phyloP scores from a whole-genome alignment of 2,888 invertebrate genomes.

The Xestia rhomboidea region DNA sequence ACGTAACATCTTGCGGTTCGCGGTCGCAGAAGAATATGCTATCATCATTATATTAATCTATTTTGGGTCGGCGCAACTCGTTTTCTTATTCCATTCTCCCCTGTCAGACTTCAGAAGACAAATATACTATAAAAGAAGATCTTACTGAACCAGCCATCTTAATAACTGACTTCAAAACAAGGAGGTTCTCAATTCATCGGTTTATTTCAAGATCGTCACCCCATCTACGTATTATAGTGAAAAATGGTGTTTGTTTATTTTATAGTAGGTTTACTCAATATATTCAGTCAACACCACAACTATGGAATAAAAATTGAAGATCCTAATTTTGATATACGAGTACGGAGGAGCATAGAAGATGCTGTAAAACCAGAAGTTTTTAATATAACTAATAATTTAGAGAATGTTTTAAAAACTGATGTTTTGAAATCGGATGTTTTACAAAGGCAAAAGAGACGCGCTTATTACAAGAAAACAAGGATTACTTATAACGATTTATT shows the following conservation, averaged over 20 bases:
- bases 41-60: too few relatives aligned
- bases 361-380: background rate
- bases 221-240: fast-evolving
- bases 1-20: too few relatives aligned
- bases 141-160: background rate
- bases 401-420: background rate
- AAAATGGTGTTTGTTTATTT: constrained; percentile 53
- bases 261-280: constrained; percentile 63
- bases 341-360: constrained; percentile 57
- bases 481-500: constrained; percentile 10
- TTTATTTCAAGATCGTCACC: too few relatives aligned
- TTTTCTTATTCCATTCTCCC: too few relatives aligned
- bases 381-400: background rate
- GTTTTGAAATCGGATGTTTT: background rate
- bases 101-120: too few relatives aligned
- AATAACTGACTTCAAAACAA: background rate
- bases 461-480: constrained; percentile 36
- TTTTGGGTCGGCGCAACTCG: too few relatives aligned
- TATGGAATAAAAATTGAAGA: constrained; percentile 69
- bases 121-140: too few relatives aligned
- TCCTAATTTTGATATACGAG: constrained; percentile 67
- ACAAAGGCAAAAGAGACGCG: constrained; percentile 28
- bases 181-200: background rate
- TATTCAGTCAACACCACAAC: constrained; percentile 68
- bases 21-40: too few relatives aligned